phyloP scores from a whole-genome alignment of 2,888 invertebrate genomes.

The Cenopis cana region DNA sequence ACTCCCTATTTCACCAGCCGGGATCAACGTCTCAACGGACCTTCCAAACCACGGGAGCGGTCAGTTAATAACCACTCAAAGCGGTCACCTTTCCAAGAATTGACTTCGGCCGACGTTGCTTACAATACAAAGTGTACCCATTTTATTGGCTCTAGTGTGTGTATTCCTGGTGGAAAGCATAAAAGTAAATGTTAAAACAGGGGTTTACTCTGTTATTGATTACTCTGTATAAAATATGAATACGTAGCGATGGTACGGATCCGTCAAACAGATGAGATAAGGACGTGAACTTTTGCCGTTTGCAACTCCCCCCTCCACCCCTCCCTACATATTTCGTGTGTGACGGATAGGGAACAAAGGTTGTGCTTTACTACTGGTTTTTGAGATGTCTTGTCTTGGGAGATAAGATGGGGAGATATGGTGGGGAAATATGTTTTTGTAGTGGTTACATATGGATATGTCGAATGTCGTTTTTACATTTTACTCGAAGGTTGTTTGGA shows the following conservation, averaged over 20 bases:
- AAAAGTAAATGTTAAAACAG: too few species aligned
- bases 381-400: conserved; percentile 6
- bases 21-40: too few species aligned
- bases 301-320: conserved; percentile 55
- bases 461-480: too few species aligned
- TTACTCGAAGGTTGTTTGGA: too few species aligned
- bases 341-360: conserved; percentile 45
- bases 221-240: conserved; percentile 77
- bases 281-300: conserved; percentile 80
- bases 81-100: too few species aligned
- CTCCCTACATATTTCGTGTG: conserved; percentile 51
- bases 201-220: conserved; percentile 53
- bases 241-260: conserved; percentile 78
- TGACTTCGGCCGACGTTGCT: too few species aligned
- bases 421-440: background rate
- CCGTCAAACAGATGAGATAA: conserved; percentile 84
- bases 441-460: background rate
- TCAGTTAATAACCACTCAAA: too few species aligned
- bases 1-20: too few species aligned
- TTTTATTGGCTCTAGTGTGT: too few species aligned
- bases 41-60: too few species aligned
- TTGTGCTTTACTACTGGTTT: conserved; percentile 28
- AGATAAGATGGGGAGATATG: conserved; percentile 6
- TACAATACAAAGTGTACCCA: too few species aligned
- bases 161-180: too few species aligned